Evolutionary conservation across 2,797 vertebrate genomes (phyloP), one percentile per base, ranked within the genome.

Genomic region (Syndactyla subalaris): DNA sequence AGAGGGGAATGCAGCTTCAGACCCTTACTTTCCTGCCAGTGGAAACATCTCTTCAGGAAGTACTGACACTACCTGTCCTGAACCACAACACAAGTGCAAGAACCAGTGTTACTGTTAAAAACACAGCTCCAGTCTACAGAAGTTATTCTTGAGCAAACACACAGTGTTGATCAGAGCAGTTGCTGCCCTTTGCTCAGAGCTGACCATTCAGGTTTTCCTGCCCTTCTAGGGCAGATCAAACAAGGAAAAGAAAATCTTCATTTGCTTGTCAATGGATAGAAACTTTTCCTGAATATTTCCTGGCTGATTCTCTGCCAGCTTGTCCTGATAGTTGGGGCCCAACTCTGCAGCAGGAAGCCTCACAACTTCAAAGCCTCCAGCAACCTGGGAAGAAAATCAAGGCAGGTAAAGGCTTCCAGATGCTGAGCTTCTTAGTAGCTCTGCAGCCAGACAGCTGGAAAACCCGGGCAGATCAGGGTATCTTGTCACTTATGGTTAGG

Each of bases 391-490:
- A 94, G 62, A 84, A 87, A 93, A 88, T 85, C 67, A 90, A 86
- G 77, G 45, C 80, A 95, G 92, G 93, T 86, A 89, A 94, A 92
- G 67, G 39, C 21, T 96, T 95, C 93, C 96, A 96, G 94, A 95
- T 75, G 46, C 85, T 18, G 41, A 78, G n/a, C 18, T 81, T 32
- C 88, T 86, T 43, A 65, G 59, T 18, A 86, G 30, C 39, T 86
- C 66, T 81, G 51, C 46, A 82, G 67, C 19, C 66, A 84, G 83
- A 55, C 70, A 86, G 55, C 23, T 90, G 63, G 66, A 92, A 86
- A 93, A 61, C 62, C 49, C 30, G 49, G 59, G n/a, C 11, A 83
- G 66, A 70, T 58, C 4, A 3, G 26, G 13, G 51, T 81, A 79
- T 32, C 45, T 59, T 94, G 88, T 93, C 93, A 87, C 3, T 87